phyloP scores from a whole-genome alignment of 35 echinoderm and acorn worm species.

The Ophiothrix spiculata region DNA sequence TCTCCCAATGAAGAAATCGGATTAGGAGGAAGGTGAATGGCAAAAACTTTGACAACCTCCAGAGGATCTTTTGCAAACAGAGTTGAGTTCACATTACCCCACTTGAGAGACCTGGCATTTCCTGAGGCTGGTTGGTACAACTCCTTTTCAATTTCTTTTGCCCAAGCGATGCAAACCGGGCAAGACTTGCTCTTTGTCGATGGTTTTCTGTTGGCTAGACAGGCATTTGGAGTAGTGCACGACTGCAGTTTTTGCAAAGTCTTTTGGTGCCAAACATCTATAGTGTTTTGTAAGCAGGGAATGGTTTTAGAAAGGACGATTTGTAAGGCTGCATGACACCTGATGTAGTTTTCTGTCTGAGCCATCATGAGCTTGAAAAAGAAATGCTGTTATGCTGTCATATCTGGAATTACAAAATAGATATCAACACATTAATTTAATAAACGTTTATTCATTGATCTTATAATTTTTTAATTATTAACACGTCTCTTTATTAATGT shows the following conservation, averaged over 20 bases:
- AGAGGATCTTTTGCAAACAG: background rate
- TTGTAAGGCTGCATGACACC: background rate
- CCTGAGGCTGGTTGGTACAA: background rate
- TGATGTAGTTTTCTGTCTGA: background rate
- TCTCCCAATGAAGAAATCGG: too few relatives aligned
- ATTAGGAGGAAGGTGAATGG: too few relatives aligned
- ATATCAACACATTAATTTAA: too few relatives aligned
- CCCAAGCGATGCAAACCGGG: background rate
- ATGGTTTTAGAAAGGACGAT: background rate
- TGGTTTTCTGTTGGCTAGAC: background rate
- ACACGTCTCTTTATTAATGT: too few relatives aligned
- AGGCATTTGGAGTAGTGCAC: background rate
- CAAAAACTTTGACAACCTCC: too few relatives aligned
- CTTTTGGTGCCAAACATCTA: background rate
- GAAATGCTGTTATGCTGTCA: too few relatives aligned
- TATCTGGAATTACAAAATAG: too few relatives aligned
- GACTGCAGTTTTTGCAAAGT: background rate
- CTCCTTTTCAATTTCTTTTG: background rate
- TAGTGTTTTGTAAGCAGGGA: background rate
- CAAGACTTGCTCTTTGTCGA: background rate
- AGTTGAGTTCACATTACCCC: background rate
- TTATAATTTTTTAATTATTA: too few relatives aligned
- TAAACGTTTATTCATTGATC: too few relatives aligned
- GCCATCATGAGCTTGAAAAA: too few relatives aligned
- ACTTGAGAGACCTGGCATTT: background rate